Conservation (phyloP, 1,140 invertebrate species). For the Sinella curviseta region DNA sequence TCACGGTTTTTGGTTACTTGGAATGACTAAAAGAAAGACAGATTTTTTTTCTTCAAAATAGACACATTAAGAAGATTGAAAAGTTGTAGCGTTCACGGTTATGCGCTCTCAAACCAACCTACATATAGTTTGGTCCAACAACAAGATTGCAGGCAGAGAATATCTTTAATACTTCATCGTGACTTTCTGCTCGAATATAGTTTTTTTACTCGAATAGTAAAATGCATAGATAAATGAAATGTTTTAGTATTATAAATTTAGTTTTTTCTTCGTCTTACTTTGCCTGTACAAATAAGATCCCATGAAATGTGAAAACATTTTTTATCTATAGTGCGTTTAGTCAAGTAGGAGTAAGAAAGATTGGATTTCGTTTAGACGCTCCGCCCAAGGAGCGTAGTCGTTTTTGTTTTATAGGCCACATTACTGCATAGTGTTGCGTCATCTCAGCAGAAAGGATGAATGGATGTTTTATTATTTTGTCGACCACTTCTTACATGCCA, state of each 20-base stretch:
- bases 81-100: neutral
- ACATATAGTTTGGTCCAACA: no score
- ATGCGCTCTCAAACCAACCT: neutral
- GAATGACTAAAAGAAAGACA: neutral
- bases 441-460: neutral
- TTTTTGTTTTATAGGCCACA: slow-evolving; percentile 1
- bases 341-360: neutral
- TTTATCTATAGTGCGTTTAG: neutral
- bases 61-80: slow-evolving; percentile 19
- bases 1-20: slow-evolving; percentile 12
- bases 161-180: neutral
- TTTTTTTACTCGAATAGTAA: no score
- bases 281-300: neutral
- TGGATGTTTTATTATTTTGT: neutral
- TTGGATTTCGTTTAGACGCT: slow-evolving; percentile 11
- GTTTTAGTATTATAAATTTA: neutral
- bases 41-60: neutral
- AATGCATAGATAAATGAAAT: neutral
- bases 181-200: no score
- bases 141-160: no score
- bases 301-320: neutral
- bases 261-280: neutral
- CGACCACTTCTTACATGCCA: neutral
- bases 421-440: neutral
- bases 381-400: neutral